These are phyloP conservation scores for Mellilla xanthometata DNA, from an alignment of 2,888 invertebrate species.

Conservation along the genomic window DNA sequence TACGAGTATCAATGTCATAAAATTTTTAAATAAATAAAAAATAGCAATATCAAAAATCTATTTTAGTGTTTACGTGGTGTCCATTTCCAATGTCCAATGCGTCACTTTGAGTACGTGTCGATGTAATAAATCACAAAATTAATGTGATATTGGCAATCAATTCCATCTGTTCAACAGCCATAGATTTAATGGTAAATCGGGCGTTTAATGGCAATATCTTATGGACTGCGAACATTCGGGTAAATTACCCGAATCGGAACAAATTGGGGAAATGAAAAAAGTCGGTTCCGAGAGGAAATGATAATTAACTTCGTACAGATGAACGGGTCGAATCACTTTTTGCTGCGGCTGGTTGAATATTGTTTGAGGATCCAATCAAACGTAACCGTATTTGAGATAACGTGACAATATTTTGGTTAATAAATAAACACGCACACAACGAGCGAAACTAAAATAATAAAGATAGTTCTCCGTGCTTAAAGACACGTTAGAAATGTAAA, in stretches of 20 bases:
- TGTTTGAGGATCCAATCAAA: background rate
- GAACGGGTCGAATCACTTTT: slow-evolving; percentile 19
- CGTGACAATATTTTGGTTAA: no score
- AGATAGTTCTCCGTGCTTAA: no score
- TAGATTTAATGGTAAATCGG: slow-evolving; percentile 30
- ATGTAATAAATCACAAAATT: slow-evolving; percentile 20
- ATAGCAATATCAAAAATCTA: no score
- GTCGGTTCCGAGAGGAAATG: slow-evolving; percentile 18
- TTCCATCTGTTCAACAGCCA: slow-evolving; percentile 25
- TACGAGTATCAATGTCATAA: no score
- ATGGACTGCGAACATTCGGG: slow-evolving; percentile 29
- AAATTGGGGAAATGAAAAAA: slow-evolving; percentile 28
- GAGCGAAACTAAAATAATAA: no score
- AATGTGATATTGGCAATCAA: slow-evolving; percentile 24
- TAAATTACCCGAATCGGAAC: slow-evolving; percentile 27
- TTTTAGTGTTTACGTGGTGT: no score
- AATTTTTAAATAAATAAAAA: no score
- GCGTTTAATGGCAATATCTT: slow-evolving; percentile 31
- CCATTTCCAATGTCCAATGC: background rate
- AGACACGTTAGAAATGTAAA: no score
- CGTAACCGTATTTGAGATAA: no score
- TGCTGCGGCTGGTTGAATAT: slow-evolving; percentile 10
- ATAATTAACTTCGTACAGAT: slow-evolving; percentile 24
- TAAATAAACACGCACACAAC: no score
- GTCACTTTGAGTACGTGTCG: background rate